These are phyloP conservation scores for Calidris pygmaea DNA, from an alignment of 2,113 vertebrate species.

Conservation along the genomic window DNA sequence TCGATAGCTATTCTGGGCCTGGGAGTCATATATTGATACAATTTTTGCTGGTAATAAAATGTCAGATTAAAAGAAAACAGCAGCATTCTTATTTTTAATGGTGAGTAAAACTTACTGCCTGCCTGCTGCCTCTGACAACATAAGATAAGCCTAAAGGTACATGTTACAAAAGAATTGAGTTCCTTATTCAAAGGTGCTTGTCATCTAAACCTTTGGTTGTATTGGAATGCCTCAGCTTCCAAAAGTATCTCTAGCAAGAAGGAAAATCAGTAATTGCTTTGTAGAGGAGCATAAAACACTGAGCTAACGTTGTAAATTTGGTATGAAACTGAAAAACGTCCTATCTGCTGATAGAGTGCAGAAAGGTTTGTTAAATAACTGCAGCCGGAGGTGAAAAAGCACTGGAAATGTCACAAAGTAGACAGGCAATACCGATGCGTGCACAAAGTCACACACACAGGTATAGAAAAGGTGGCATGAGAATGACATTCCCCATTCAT, in stretches of 20 bases:
- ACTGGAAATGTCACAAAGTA: background rate
- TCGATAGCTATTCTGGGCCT: background rate
- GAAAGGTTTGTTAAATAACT: constrained; percentile 34
- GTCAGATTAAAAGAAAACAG: background rate
- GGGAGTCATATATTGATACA: background rate
- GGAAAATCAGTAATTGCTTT: constrained; percentile 53
- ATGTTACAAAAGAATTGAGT: constrained; percentile 12
- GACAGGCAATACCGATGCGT: background rate
- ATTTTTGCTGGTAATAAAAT: background rate
- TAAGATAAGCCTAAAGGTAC: constrained; percentile 39
- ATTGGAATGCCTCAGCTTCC: constrained; percentile 35
- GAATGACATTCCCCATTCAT: background rate
- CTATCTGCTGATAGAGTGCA: background rate
- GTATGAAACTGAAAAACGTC: constrained; percentile 32
- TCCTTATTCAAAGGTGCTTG: constrained; percentile 9
- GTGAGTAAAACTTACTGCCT: constrained; percentile 12
- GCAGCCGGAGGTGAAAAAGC: background rate
- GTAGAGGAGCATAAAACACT: constrained; percentile 30
- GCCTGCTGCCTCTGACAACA: background rate
- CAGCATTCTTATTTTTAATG: constrained; percentile 6
- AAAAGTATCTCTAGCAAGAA: constrained; percentile 24
- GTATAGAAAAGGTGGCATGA: background rate
- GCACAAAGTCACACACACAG: background rate
- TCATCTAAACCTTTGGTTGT: constrained; percentile 51
- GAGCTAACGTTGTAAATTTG: constrained; percentile 24